Evolutionary conservation across 1,140 invertebrate species (phyloP), one percentile per base, ranked within the genome.

Genomic region (Monochamus saltuarius): DNA sequence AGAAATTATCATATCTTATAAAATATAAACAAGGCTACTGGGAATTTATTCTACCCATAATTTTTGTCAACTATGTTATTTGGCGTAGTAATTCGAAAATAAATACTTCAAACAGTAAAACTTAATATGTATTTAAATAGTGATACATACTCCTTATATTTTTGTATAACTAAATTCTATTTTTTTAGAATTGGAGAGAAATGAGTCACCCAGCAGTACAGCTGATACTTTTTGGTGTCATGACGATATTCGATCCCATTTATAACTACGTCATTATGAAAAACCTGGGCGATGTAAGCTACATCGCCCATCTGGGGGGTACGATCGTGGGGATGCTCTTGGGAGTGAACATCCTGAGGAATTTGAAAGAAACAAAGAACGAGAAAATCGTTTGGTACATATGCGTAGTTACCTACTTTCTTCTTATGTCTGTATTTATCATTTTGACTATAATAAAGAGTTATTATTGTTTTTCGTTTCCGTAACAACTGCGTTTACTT

Each of bases 161-260:
- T 36, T 36, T 58, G 17, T 16, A 38, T 54, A 49, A n/a, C 8
- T n/a, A 11, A 78, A 36, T 14, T 9, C 7, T 51, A 34, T 59
- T 50, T 60, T 81, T 81, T 35, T 72, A 91, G 89, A 97, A 97
- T 76, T 97, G 92, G 89, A 80, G 82, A 36, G 91, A 97, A 79
- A 96, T 97, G 92, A 89, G 94, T 72, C 93, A 90, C 73, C 89
- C 91, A 0, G 82, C 89, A 47, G 78, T 91, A 0, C 89, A 95
- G 62, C 76, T 95, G 13, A 70, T 92, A 35, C 83, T 91, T 10
- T 91, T 95, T 67, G 64, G 92, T 0, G 72, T 90, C 0, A 81
- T 96, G 54, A 86, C 3, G 14, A 29, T 39, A 16, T 65, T 91
- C 92, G 4, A 80, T 94, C 14, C 88, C 90, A 73, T 84, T 85